These are phyloP conservation scores for Athalia cordata DNA, from an alignment of 2,888 invertebrate species.

Conservation along the genomic window DNA sequence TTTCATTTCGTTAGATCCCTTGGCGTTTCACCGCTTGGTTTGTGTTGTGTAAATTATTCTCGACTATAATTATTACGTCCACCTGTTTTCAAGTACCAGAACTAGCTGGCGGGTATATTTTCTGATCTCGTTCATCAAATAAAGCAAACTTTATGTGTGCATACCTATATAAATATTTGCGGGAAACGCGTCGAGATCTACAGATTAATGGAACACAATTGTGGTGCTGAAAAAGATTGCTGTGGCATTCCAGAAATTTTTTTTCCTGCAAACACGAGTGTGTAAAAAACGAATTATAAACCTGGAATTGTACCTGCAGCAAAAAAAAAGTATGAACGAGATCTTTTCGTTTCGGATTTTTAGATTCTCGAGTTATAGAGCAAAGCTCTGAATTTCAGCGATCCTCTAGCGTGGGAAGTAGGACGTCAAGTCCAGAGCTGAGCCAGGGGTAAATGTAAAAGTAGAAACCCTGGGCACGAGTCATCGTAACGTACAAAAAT, in stretches of 20 bases:
- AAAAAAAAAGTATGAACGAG: no score
- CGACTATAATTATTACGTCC: conserved; percentile 4
- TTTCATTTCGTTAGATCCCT: conserved; percentile 13
- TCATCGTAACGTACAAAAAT: conserved; percentile 27
- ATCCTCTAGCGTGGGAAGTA: conserved; percentile 6
- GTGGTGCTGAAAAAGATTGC: no score
- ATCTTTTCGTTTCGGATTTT: no score
- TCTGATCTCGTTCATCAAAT: conserved; percentile 8
- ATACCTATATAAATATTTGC: no score
- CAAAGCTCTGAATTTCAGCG: background rate
- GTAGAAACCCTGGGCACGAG: conserved; percentile 19
- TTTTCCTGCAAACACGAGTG: no score
- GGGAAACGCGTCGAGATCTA: no score
- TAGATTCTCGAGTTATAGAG: background rate
- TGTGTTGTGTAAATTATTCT: conserved; percentile 1
- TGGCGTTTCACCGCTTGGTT: background rate
- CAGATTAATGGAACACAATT: no score
- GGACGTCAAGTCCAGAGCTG: conserved; percentile 10
- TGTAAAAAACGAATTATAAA: no score
- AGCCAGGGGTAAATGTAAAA: background rate
- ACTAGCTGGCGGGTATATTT: conserved; percentile 11
- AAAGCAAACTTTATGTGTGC: no score
- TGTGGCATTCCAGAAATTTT: no score
- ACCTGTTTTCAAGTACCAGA: conserved; percentile 2
- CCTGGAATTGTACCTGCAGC: no score